Percentiles rank a stretch among this genome's conserved stretches.
Conservation (phyloP, 2,797 vertebrate species). For the Steatocranus sp. region DNA sequence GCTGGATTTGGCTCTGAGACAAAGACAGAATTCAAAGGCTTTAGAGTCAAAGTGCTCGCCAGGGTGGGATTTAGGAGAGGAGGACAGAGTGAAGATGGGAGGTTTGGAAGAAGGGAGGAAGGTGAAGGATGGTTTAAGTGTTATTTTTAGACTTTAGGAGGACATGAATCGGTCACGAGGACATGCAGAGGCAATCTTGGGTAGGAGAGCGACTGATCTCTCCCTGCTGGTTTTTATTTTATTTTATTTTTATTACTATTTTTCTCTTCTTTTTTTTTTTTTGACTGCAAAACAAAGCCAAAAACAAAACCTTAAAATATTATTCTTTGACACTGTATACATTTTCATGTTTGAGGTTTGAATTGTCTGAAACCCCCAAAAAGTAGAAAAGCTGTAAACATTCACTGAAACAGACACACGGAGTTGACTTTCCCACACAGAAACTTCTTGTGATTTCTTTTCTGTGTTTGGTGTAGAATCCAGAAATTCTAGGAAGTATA, state of each 20-base stretch:
- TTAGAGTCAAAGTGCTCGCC: background rate
- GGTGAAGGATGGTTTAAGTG: background rate
- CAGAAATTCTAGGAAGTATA: background rate
- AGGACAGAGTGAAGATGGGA: constrained; percentile 3
- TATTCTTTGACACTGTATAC: constrained; percentile 7
- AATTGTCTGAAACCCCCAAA: background rate
- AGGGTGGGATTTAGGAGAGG: constrained; percentile 11
- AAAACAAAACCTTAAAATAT: background rate
- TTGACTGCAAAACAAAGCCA: background rate
- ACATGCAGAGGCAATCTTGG: background rate
- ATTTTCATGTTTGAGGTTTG: background rate
- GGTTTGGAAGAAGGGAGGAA: background rate
- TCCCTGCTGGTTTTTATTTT: background rate
- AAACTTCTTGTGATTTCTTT: background rate
- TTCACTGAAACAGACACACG: background rate
- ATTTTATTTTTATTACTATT: background rate
- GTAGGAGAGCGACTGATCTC: constrained; percentile 13
- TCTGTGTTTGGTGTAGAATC: background rate
- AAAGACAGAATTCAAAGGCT: background rate
- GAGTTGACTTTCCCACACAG: background rate
- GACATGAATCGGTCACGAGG: background rate
- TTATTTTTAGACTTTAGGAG: background rate
- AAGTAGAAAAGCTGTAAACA: background rate
- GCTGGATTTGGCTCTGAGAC: constrained; percentile 7
- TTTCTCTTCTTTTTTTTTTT: background rate